Evolutionary conservation across 2,113 vertebrate species (phyloP), one percentile per base, ranked within the genome.

Genomic region (Hypomesus transpacificus): DNA sequence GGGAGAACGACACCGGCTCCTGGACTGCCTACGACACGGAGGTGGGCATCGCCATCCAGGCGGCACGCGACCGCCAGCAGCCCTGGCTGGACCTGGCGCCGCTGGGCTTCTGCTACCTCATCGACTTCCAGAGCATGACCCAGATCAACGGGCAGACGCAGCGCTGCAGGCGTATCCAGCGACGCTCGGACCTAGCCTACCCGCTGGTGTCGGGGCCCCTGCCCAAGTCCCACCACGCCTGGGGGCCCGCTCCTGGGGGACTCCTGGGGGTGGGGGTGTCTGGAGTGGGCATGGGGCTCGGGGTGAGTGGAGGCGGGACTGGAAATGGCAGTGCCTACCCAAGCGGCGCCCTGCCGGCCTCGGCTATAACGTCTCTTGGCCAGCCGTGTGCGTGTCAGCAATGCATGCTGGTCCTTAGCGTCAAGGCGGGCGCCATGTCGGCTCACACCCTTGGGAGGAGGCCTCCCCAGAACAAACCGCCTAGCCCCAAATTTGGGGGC

Each of bases 11-110:
- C 89, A 89, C 93, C 18, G 95, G 92, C 69, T 95, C 95, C 31
- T 98, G 96, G 97, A 98, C 96, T 0, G 92, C 96, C n/a, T 99
- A 98, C 77, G 96, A 98, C 87, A 98, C 96, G 76, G 96, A 98
- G 84, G 95, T 98, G 86, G 95, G 95, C 89, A 95, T 98, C 80
- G 95, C 96, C 81, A 98, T 99, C 89, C 97, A 99, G 92, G 95
- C 95, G 3, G 96, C 96, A 64, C 94, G 96, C 0, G 96, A 99
- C 83, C 96, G 97, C 67, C 96, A 96, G 90, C 97, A 98, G 83
- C 96, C 96, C 53, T 98, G 96, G 95, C 91, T 98, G 87, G 97
- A 99, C 87, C 93, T 99, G 81, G 94, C 96, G 20, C 95, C 96
- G 18, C 93, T 99, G 81, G 97, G 97, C 78, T 97, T 99, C 90